phyloP scores from a whole-genome alignment of 2,113 vertebrate species.

The Nycticryphes semicollaris region DNA sequence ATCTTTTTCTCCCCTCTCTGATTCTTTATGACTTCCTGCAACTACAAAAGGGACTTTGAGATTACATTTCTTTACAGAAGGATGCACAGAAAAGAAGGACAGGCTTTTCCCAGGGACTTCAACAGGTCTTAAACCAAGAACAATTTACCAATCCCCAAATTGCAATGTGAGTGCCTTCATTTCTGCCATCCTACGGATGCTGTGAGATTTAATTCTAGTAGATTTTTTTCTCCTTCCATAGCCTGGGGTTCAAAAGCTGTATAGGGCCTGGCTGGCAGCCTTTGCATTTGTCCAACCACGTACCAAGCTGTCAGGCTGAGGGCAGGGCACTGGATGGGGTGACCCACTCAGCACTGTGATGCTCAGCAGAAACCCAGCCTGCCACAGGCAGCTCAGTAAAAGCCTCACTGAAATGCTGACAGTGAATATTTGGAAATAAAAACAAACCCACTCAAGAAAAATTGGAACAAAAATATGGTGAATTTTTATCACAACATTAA shows the following conservation, averaged over 20 bases:
- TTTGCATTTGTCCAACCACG: background rate
- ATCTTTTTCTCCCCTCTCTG: background rate
- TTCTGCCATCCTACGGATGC: background rate
- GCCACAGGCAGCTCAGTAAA: background rate
- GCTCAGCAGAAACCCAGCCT: background rate
- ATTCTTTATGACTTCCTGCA: background rate
- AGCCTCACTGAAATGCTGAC: fast-evolving
- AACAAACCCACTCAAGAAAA: background rate
- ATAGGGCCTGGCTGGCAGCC: background rate
- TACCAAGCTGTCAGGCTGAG: background rate
- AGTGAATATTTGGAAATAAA: background rate
- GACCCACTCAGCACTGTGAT: background rate
- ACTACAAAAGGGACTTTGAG: background rate
- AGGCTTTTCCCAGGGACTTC: background rate
- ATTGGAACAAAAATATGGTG: fast-evolving
- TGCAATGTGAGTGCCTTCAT: background rate
- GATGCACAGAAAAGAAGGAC: background rate
- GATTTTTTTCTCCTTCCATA: background rate
- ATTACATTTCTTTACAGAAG: background rate
- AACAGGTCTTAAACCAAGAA: background rate
- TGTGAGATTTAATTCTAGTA: background rate
- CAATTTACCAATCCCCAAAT: background rate
- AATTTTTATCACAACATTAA: background rate
- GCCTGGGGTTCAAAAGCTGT: background rate
- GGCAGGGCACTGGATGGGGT: background rate